Conservation (phyloP, 2,113 vertebrate species). For the Leucopsar rothschildi region DNA sequence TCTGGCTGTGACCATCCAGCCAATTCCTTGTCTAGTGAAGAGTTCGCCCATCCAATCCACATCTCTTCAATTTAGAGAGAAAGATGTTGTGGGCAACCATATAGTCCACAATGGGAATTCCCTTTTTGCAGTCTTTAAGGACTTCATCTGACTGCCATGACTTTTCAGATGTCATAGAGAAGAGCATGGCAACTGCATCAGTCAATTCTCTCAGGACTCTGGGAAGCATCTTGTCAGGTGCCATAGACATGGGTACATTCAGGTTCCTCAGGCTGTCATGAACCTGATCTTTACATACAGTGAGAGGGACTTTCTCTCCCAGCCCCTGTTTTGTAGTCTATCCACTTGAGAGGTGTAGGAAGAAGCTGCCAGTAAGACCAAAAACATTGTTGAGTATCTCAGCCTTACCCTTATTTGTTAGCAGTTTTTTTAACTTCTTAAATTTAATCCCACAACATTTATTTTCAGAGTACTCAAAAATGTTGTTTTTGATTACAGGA, state of each 20-base stretch:
- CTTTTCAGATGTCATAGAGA: not conserved
- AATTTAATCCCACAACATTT: not conserved
- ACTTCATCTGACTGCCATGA: not conserved
- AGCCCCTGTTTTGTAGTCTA: not conserved
- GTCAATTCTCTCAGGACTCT: not conserved
- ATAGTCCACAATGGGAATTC: not conserved
- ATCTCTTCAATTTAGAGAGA: not conserved
- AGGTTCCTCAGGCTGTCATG: not conserved
- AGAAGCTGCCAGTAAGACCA: not conserved
- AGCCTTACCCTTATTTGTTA: not conserved
- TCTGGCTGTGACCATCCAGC: not conserved
- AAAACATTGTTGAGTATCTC: not conserved
- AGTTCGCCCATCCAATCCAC: not conserved
- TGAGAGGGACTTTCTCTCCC: not conserved
- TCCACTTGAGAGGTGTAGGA: not conserved
- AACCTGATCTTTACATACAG: not conserved
- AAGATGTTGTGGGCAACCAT: not conserved
- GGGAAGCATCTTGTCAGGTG: not conserved
- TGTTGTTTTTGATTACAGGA: conserved; percentile 79
- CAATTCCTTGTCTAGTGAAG: not conserved
- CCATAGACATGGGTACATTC: not conserved
- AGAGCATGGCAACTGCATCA: not conserved
- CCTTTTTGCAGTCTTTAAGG: not conserved
- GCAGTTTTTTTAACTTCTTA: not conserved
- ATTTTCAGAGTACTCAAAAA: not conserved